Evolutionary conservation across 2,113 vertebrate genomes (phyloP), one percentile per base, ranked within the genome.

Genomic region (Pterocles orientalis): DNA sequence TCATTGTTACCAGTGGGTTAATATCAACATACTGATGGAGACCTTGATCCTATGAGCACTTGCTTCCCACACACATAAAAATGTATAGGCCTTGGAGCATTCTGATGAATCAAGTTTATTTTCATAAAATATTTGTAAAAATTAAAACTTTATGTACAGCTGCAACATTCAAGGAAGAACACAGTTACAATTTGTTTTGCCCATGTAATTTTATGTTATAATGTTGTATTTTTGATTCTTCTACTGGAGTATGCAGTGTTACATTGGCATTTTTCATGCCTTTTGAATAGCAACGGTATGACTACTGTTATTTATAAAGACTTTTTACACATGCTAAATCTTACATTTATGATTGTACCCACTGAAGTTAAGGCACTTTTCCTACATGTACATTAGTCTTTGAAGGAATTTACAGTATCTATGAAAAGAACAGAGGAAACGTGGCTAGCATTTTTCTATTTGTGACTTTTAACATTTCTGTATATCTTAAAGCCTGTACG

Each of bases 1-100:
- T 88, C 56, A 39, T 68, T 75, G 56, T 86, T 93, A 86, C 48
- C 51, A 39, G 36, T 62, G 86, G 75, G 72, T 93, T 95, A 93
- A 82, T 91, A 91, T 69, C 82, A 91, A 88, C 78, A 77, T 71
- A 75, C 57, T 36, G 57, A 69, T 61, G 36, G 69, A 93, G 73
- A 83, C 86, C 61, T 60, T 90, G 85, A 83, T 94, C 88, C 36
- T 71, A 20, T 41, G 84, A 91, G 70, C 66, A 41, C 41, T 94
- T 48, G 18, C 54, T 94, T 81, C 61, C 62, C 28, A 47, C 17
- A 58, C 65, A 31, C 80, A 58, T 65, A 82, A 92, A 90, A 86
- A 82, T 78, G n/a, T 41, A 9, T 68, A 82, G 77, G 36, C 54
- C 34, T 72, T 76, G 53, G 31, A 83, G n/a, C 48, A 72, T 76